Evolutionary conservation across 1,140 invertebrate genomes (phyloP), one percentile per base, ranked within the genome.

Genomic region (Pogonus chalceus): DNA sequence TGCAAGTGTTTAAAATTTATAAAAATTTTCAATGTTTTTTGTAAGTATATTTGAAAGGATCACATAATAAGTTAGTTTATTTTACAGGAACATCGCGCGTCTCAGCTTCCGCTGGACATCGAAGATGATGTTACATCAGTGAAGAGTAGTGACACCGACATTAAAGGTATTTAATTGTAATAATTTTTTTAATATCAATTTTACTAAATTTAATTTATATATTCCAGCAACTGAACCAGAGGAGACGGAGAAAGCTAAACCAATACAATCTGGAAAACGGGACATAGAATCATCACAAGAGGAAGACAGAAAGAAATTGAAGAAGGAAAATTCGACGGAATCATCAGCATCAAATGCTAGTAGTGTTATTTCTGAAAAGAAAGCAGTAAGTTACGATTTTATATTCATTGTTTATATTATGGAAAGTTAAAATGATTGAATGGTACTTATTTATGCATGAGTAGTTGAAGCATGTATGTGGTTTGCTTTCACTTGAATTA

Each of bases 121-220:
- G 87, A 90, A 85, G 87, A 90, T 87, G 88, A 91, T 76, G 84
- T 85, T 69, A 79, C 83, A 67, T 87, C 87, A 61, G 79, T 88
- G 65, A 80, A 80, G 73, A 82, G 83, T 70, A 86, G 81, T 79
- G 87, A 89, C 69, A 77, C 78, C 76, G 80, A 84, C 57, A 70
- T 75, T 74, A 87, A 85, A 74, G 77, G 86, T 85, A 43, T 37
- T 23, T 14, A 43, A 9, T 39, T 35, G 24, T 49, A 16, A 37
- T 21, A 51, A 43, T 35, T 22, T 49, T 26, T 55, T 52, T 18
- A 12, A 7, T 7, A 9, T 52, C 14, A 16, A 51, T 55, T n/a
- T 37, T 51, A 12, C 23, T 49, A 35, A 54, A 20, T 12, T 46
- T 31, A 24, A 39, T 49, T 39, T 16, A 20, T 7, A 21, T 54